Conservation (phyloP, 2,888 invertebrate species). For the Nematopogon swammerdamellus region DNA sequence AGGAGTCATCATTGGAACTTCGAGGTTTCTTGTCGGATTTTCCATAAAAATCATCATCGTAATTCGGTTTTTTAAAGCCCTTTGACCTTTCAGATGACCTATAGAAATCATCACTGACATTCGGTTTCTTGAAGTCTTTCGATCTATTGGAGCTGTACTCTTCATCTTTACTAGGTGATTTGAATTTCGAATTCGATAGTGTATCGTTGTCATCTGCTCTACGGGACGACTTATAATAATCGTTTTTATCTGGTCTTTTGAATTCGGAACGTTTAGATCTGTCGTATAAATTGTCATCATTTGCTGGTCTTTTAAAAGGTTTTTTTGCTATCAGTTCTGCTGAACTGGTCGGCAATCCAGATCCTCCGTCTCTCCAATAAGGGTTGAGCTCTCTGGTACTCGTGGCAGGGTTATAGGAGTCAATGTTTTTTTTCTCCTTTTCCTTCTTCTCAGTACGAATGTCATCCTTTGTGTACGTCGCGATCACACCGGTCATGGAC, state of each 20-base stretch:
- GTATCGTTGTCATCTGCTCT: too few relatives aligned
- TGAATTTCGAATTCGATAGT: too few relatives aligned
- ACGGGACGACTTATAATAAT: background rate
- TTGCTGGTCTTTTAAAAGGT: constrained; percentile 35
- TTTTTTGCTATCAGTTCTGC: constrained; percentile 32
- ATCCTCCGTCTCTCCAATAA: constrained; percentile 88
- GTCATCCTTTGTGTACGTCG: constrained; percentile 43
- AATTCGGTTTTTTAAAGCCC: constrained; percentile 7
- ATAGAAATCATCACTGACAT: constrained; percentile 33
- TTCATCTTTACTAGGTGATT: background rate
- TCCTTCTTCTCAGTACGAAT: constrained; percentile 40
- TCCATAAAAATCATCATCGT: background rate
- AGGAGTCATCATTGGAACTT: constrained; percentile 11
- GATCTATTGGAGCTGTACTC: background rate
- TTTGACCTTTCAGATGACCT: constrained; percentile 13
- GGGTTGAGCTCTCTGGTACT: constrained; percentile 78
- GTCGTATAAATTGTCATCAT: constrained; percentile 16
- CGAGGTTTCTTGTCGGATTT: constrained; percentile 6
- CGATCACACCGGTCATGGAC: constrained; percentile 58
- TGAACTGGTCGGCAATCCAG: constrained; percentile 66
- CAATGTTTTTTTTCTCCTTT: constrained; percentile 48
- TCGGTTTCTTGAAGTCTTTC: constrained; percentile 22
- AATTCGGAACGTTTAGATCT: background rate
- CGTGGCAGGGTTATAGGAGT: constrained; percentile 66
- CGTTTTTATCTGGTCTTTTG: constrained; percentile 1